These are phyloP conservation scores for Gryllus longicercus DNA, from an alignment of 2,888 invertebrate species.

Conservation along the genomic window DNA sequence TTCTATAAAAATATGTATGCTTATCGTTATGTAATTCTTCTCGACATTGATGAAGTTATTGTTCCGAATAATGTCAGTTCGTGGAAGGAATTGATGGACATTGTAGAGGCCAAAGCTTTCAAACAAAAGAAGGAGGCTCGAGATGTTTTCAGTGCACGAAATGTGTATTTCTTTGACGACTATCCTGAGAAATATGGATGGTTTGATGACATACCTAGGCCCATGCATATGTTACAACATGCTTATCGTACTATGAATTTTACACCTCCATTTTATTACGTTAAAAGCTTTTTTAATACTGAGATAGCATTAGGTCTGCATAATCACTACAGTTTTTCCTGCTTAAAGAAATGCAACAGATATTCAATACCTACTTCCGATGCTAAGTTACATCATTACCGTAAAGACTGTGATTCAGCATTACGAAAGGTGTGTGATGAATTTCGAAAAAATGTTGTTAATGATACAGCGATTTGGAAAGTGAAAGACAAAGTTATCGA, in stretches of 20 bases:
- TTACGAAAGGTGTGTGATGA: background rate
- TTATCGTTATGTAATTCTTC: background rate
- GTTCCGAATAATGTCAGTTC: background rate
- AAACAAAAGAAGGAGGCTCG: no score
- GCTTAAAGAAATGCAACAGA: background rate
- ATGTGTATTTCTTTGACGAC: background rate
- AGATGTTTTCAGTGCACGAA: background rate
- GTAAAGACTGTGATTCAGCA: background rate
- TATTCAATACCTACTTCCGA: no score
- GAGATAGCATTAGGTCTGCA: background rate
- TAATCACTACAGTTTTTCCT: background rate
- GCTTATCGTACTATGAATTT: background rate
- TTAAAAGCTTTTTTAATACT: slow-evolving; percentile 12
- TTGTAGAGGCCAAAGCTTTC: no score
- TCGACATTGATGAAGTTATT: background rate
- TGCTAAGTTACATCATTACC: slow-evolving; percentile 1
- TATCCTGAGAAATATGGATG: no score
- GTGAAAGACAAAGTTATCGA: background rate
- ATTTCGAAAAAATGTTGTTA: background rate
- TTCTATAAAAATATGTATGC: background rate
- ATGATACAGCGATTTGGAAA: slow-evolving; percentile 19
- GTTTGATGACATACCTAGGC: no score
- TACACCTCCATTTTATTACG: background rate
- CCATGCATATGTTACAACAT: slow-evolving; percentile 11
- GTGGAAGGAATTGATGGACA: no score